phyloP scores from a whole-genome alignment of 2,113 vertebrate genomes.

The Carassius auratus region DNA sequence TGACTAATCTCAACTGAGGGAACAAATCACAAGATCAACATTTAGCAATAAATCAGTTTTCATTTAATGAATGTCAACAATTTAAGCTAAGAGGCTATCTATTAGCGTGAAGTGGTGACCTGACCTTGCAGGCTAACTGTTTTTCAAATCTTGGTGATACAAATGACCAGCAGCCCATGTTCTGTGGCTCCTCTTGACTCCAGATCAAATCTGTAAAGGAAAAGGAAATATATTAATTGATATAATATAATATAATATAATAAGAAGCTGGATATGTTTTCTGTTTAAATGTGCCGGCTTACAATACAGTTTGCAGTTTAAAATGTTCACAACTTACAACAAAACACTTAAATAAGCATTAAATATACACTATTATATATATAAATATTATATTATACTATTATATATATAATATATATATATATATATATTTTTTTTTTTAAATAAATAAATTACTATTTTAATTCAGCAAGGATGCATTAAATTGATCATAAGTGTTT shows the following conservation, averaged over 20 bases:
- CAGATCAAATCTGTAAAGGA: constrained; percentile 83
- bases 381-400: too few species aligned
- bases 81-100: background rate
- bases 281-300: too few species aligned
- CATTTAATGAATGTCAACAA: background rate
- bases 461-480: too few species aligned
- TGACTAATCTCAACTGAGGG: constrained; percentile 83
- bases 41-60: background rate
- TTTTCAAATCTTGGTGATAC: constrained; percentile 93
- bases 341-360: too few species aligned
- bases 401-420: too few species aligned
- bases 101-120: constrained; percentile 21
- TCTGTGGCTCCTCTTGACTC: constrained; percentile 98
- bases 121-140: constrained; percentile 93
- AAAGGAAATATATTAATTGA: background rate
- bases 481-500: too few species aligned
- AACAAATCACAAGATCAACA: background rate
- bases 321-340: background rate
- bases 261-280: too few species aligned
- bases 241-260: too few species aligned
- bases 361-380: too few species aligned
- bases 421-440: too few species aligned
- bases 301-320: background rate
- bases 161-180: constrained; percentile 96
- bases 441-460: too few species aligned